Evolutionary conservation across 2,888 invertebrate genomes (phyloP).

Genomic region (Sinelater perroti): DNA sequence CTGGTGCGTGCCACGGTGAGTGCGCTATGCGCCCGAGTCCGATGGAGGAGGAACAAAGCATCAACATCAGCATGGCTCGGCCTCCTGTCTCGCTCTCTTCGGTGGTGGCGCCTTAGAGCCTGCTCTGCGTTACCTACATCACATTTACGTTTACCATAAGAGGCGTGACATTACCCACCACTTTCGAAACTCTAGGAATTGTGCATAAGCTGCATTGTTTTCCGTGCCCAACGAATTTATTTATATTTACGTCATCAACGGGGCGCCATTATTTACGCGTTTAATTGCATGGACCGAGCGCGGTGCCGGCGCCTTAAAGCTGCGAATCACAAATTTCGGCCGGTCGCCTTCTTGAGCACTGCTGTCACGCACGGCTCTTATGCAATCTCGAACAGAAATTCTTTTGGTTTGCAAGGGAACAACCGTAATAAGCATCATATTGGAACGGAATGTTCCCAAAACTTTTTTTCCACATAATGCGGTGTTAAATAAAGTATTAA

Average conservation of each 20-base stretch:
- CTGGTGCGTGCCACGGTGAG: slow-evolving; percentile 51
- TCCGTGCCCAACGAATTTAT: no score
- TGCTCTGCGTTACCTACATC: slow-evolving; percentile 49
- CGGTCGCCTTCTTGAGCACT: no score
- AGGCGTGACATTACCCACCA: slow-evolving; percentile 39
- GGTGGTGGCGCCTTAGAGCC: slow-evolving; percentile 36
- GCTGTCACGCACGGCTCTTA: not conserved
- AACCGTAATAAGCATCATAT: no score
- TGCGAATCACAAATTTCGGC: not conserved
- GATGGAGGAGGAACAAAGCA: slow-evolving; percentile 54
- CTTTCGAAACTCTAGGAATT: slow-evolving; percentile 15
- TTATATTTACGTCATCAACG: no score
- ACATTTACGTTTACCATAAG: slow-evolving; percentile 48
- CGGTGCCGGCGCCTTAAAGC: no score
- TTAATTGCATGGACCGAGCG: slow-evolving; percentile 2
- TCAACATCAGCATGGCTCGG: slow-evolving; percentile 47
- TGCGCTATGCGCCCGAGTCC: slow-evolving; percentile 51
- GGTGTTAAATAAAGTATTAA: no score
- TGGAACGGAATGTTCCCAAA: no score
- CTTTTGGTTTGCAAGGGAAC: no score
- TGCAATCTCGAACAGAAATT: not conserved
- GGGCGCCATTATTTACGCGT: not conserved
- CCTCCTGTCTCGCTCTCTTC: slow-evolving; percentile 47
- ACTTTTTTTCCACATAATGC: no score
- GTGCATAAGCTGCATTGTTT: slow-evolving; percentile 4